phyloP scores from a whole-genome alignment of 2,797 vertebrate genomes.

The Lepidocolaptes lacrymiger region DNA sequence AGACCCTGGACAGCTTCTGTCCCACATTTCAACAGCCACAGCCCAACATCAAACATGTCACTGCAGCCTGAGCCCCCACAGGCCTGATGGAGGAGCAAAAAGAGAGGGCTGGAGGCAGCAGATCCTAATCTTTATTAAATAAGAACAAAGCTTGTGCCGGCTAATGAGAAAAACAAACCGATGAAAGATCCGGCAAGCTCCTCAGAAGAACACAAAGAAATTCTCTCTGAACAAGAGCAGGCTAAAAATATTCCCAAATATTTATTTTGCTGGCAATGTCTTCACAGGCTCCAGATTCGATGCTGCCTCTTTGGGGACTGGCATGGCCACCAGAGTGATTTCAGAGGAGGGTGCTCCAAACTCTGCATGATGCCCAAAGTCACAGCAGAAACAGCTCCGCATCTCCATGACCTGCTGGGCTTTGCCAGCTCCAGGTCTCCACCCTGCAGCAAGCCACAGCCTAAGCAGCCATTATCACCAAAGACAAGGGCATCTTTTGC shows the following conservation, averaged over 20 bases:
- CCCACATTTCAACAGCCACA: conserved; percentile 33
- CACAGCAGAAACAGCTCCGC: neutral
- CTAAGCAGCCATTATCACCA: accelerated
- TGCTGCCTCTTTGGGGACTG: neutral
- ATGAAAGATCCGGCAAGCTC: conserved; percentile 71
- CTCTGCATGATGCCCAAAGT: neutral
- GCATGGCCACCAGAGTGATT: neutral
- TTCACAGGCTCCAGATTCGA: conserved; percentile 50
- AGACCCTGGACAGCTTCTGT: conserved; percentile 25
- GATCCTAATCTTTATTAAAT: conserved; percentile 79
- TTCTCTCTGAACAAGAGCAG: conserved; percentile 64
- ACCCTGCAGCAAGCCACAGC: neutral
- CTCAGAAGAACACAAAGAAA: conserved; percentile 73
- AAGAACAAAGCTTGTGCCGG: conserved; percentile 74
- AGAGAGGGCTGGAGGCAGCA: conserved; percentile 72
- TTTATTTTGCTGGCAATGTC: conserved; percentile 61
- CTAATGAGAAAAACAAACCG: conserved; percentile 76
- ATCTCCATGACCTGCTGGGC: neutral
- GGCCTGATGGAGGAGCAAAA: conserved; percentile 64
- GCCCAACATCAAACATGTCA: conserved; percentile 60
- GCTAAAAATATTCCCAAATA: conserved; percentile 68
- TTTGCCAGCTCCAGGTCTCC: neutral
- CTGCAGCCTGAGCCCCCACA: conserved; percentile 56
- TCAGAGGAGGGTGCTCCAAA: conserved; percentile 17
- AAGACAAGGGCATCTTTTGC: neutral